Percentiles rank a stretch among this genome's conserved stretches.
Conservation (phyloP, 1,140 invertebrate genomes). For the Lanistes nyassanus region DNA sequence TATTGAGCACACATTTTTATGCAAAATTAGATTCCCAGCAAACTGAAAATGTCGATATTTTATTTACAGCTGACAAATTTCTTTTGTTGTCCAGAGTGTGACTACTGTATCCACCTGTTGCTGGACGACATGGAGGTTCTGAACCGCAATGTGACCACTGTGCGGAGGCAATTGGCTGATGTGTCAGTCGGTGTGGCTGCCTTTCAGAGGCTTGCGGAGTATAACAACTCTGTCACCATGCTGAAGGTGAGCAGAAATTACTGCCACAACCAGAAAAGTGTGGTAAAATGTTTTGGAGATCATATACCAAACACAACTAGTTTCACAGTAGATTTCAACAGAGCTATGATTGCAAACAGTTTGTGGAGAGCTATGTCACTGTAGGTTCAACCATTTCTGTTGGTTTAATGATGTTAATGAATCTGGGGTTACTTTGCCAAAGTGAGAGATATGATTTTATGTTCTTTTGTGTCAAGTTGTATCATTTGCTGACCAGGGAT, state of each 20-base stretch:
- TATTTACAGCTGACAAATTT: background rate
- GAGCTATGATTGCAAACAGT: too few species aligned
- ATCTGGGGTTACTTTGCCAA: too few species aligned
- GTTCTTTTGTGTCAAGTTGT: too few species aligned
- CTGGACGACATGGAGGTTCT: slow-evolving; percentile 88
- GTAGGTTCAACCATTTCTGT: too few species aligned
- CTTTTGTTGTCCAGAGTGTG: slow-evolving; percentile 74
- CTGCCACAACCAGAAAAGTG: background rate
- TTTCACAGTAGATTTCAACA: too few species aligned
- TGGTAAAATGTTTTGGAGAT: too few species aligned
- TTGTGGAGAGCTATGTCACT: too few species aligned
- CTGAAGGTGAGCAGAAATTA: slow-evolving; percentile 66
- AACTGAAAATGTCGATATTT: background rate
- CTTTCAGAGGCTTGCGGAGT: slow-evolving; percentile 77
- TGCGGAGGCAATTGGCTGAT: slow-evolving; percentile 77
- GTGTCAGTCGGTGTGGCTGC: slow-evolving; percentile 83
- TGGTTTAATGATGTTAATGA: too few species aligned
- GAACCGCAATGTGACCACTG: slow-evolving; percentile 71
- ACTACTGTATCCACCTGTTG: slow-evolving; percentile 87
- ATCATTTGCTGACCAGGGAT: too few species aligned
- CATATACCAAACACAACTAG: too few species aligned
- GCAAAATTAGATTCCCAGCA: too few species aligned
- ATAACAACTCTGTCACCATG: slow-evolving; percentile 76
- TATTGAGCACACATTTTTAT: background rate
- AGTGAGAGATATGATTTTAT: too few species aligned